Evolutionary conservation across 2,888 invertebrate genomes (phyloP).

Genomic region (Lucinisca nassula): DNA sequence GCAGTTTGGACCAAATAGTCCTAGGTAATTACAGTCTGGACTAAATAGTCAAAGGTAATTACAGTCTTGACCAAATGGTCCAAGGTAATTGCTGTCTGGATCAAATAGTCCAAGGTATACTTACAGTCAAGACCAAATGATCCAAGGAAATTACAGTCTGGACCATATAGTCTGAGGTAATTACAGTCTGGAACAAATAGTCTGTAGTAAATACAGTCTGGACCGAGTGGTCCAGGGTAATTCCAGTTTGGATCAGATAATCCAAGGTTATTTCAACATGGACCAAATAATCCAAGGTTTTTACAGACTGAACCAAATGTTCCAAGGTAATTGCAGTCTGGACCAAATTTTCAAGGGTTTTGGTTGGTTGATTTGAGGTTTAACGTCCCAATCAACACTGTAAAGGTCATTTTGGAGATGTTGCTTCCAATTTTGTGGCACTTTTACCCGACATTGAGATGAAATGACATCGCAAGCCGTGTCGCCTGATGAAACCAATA

Average conservation of each 20-base stretch:
- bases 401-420: too few species aligned
- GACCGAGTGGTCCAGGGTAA: constrained; percentile 48
- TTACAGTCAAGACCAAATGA: neutral
- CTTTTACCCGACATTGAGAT: too few species aligned
- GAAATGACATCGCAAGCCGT: too few species aligned
- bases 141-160: neutral
- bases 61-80: too few species aligned
- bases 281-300: neutral
- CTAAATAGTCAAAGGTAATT: neutral
- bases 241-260: neutral
- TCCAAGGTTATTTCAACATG: neutral
- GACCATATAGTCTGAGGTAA: neutral
- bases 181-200: neutral
- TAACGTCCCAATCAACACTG: too few species aligned
- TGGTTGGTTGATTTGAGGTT: too few species aligned
- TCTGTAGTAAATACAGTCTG: constrained; percentile 8
- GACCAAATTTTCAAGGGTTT: too few species aligned
- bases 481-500: too few species aligned
- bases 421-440: too few species aligned
- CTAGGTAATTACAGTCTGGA: neutral
- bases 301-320: neutral
- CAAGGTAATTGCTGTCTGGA: too few species aligned
- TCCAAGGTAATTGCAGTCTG: neutral
- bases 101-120: too few species aligned
- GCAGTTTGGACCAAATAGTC: neutral